Conservation (phyloP, 1,140 invertebrate species). For the Bradysia coprophila region DNA sequence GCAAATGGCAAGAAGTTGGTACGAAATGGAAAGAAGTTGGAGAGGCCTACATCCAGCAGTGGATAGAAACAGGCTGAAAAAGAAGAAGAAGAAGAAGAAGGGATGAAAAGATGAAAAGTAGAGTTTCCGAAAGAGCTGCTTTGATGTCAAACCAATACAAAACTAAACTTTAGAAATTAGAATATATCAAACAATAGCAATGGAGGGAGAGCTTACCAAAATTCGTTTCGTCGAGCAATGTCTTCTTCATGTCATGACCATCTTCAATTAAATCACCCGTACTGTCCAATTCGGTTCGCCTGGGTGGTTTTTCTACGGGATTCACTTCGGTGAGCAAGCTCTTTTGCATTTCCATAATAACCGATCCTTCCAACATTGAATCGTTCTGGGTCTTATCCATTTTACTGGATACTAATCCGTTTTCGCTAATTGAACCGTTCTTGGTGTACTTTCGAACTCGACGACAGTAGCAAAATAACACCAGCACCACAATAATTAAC, state of each 20-base stretch:
- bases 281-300: constrained; percentile 46
- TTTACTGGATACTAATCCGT: constrained; percentile 19
- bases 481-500: constrained; percentile 33
- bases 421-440: constrained; percentile 21
- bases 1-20: too few species aligned
- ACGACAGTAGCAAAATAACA: constrained; percentile 17
- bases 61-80: too few species aligned
- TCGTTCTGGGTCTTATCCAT: constrained; percentile 35
- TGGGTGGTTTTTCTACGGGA: constrained; percentile 57
- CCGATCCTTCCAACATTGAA: constrained; percentile 34
- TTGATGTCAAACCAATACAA: too few species aligned
- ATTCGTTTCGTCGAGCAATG: constrained; percentile 50
- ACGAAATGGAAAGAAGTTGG: too few species aligned
- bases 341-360: constrained; percentile 55
- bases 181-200: too few species aligned
- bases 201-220: constrained; percentile 61
- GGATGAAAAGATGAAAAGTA: too few species aligned
- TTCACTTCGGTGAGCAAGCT: constrained; percentile 62
- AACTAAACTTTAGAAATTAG: too few species aligned
- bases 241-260: constrained; percentile 59
- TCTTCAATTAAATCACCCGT: constrained; percentile 49
- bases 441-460: constrained; percentile 32
- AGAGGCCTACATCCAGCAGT: too few species aligned
- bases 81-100: too few species aligned
- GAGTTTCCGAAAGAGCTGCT: too few species aligned